Evolutionary conservation across 2,888 invertebrate genomes (phyloP).

Genomic region (Pharmacophagus antenor): DNA sequence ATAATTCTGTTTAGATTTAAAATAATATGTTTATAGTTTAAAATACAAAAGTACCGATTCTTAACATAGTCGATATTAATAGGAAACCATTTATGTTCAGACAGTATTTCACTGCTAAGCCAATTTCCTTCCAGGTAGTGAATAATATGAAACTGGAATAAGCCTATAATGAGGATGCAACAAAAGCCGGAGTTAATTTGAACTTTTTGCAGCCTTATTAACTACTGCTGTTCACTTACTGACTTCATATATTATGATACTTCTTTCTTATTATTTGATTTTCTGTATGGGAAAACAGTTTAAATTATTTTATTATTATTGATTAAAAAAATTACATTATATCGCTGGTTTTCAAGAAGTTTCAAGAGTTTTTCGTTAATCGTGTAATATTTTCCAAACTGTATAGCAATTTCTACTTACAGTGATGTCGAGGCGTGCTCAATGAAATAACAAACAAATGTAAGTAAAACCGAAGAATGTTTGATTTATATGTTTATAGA

Average conservation of each 20-base stretch:
- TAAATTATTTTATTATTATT: no score
- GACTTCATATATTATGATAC: background rate
- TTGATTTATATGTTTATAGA: no score
- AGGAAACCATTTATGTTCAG: conserved; percentile 23
- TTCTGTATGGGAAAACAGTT: background rate
- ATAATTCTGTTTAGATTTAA: background rate
- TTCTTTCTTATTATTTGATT: background rate
- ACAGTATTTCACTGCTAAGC: conserved; percentile 19
- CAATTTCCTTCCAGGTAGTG: conserved; percentile 18
- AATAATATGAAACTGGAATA: background rate
- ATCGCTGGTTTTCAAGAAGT: no score
- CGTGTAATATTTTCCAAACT: no score
- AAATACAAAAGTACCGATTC: background rate
- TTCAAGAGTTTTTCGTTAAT: no score
- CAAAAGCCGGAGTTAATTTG: background rate
- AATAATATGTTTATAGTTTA: background rate
- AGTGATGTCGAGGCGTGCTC: no score
- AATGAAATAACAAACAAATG: no score
- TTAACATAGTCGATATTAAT: conserved; percentile 21
- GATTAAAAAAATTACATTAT: no score
- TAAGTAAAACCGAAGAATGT: no score
- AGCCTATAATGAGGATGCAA: background rate
- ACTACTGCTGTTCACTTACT: background rate
- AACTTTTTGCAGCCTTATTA: background rate
- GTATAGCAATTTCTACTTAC: no score